Conservation (phyloP, 2,113 vertebrate genomes). For the Saimiri boliviensis region DNA sequence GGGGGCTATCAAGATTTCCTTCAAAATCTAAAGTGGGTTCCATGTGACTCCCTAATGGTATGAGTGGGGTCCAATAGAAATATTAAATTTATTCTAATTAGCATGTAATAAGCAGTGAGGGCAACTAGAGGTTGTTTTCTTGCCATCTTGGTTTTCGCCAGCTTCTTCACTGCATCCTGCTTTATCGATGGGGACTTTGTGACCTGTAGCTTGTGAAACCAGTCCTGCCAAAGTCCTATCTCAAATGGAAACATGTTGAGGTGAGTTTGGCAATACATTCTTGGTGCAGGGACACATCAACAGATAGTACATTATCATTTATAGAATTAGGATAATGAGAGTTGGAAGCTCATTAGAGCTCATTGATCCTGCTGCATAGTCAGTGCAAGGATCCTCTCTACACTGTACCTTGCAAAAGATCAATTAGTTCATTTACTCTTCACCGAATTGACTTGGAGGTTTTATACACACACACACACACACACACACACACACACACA, state of each 20-base stretch:
- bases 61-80: background rate
- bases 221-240: too few species aligned
- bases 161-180: too few species aligned
- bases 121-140: too few species aligned
- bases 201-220: too few species aligned
- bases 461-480: background rate
- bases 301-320: slow-evolving; percentile 8
- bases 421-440: background rate
- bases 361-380: background rate
- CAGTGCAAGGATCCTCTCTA: background rate
- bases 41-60: background rate
- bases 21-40: background rate
- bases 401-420: background rate
- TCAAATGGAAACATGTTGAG: background rate
- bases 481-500: background rate
- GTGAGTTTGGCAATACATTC: background rate
- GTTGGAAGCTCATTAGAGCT: slow-evolving; percentile 21
- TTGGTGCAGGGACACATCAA: background rate
- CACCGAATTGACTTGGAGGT: background rate
- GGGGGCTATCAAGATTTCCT: background rate
- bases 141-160: too few species aligned
- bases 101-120: too few species aligned
- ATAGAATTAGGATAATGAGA: slow-evolving; percentile 7
- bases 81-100: background rate
- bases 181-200: too few species aligned